phyloP scores from a whole-genome alignment of 2,113 vertebrate genomes.

The Sigmodon hispidus region DNA sequence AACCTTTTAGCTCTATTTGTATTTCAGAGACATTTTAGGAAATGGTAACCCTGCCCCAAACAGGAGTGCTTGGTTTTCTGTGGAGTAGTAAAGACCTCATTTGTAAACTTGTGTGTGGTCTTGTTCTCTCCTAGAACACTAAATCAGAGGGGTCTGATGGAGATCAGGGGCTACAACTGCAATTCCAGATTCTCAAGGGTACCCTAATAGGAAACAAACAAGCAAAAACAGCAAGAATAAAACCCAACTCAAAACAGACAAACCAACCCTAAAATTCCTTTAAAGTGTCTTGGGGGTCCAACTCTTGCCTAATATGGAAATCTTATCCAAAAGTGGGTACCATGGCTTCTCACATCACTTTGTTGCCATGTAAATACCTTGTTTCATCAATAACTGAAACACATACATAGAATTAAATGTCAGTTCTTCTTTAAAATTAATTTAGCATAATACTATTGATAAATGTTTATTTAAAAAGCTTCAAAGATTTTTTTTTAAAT shows the following conservation, averaged over 20 bases:
- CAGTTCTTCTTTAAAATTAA: background rate
- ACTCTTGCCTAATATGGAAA: background rate
- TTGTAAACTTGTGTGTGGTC: background rate
- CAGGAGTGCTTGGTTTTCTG: background rate
- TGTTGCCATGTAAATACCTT: background rate
- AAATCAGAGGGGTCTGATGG: background rate
- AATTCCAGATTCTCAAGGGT: background rate
- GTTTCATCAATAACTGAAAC: background rate
- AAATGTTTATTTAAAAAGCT: background rate
- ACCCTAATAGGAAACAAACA: background rate
- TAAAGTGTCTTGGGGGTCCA: background rate
- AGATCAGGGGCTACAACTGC: background rate
- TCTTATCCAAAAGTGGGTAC: background rate
- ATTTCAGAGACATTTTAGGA: constrained; percentile 53
- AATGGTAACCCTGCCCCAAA: constrained; percentile 27
- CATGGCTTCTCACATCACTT: background rate
- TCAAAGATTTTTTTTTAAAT: constrained; percentile 14
- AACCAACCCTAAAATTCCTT: background rate
- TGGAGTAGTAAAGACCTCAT: background rate
- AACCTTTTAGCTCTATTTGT: constrained; percentile 49
- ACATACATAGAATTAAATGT: background rate
- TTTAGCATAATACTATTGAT: background rate
- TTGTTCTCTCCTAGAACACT: background rate
- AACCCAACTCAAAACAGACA: background rate
- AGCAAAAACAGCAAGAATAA: background rate